Evolutionary conservation across 2,797 vertebrate species (phyloP), one percentile per base, ranked within the genome.

Genomic region (Sphenopsis melanotis): DNA sequence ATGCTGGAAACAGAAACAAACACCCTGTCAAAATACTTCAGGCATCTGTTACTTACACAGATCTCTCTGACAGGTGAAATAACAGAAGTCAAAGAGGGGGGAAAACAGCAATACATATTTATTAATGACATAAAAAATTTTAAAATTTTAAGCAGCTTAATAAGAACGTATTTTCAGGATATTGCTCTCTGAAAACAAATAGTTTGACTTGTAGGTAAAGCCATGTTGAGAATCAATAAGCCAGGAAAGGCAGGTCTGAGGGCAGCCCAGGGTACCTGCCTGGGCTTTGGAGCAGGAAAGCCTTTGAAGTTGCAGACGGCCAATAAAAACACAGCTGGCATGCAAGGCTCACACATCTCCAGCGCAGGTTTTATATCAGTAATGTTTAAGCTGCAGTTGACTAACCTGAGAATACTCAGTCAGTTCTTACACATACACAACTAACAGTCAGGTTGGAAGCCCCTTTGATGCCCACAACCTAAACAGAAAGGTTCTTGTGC

Each of bases 321-420:
- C 97, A 98, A 98, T 98, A 98, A 98, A 98, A 98, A 97, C 42
- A 90, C 98, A 98, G 97, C 98, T 98, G 97, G 97, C 84, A 83
- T 91, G 94, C 93, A 97, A 91, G 81, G 85, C 95, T 96, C 86
- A 93, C 75, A 85, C 81, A 92, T 88, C 90, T 89, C 94, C 83
- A 78, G 93, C 0, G 0, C 6, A 47, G 83, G 32, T 92, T 96
- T 94, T 87, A 82, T 65, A 42, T 84, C 95, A 91, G 95, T 53
- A 77, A 91, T 30, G 89, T 72, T 90, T 59, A 82, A 94, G 75
- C 64, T 85, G 76, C 90, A 90, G 75, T 36, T 76, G 78, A 84
- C 74, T 30, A 72, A 66, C 6, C 66, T 59, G n/a, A 70, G 61
- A 60, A 53, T 56, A 87, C 47, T 68, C 12, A 8, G 41, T 76